Evolutionary conservation across 2,888 invertebrate genomes (phyloP), one percentile per base, ranked within the genome.

Genomic region (Leucoma salicis): DNA sequence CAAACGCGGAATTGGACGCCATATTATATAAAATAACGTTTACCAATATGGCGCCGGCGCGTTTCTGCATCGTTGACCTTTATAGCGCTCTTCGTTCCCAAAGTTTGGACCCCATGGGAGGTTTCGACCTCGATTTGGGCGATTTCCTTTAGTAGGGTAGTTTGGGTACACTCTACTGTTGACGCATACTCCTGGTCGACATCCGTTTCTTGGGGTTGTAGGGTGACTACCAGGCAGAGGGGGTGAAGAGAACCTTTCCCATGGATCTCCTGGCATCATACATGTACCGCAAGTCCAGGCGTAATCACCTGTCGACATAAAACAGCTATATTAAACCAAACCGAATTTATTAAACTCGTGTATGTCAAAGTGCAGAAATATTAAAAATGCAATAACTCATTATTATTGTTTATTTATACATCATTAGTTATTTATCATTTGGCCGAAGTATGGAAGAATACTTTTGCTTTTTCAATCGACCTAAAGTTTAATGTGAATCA

Each of bases 391-490:
- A 27, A 1, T 27, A 2, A 6, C 38, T 71, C 69, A 57, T 76
- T 68, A 74, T 73, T 79, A 74, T 70, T 82, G 76, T 84, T 87
- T 84, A 85, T 85, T 83, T 84, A 73, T 78, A 82, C 78, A 78
- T 74, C 67, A 74, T 79, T 85, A 82, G n/a, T 57, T 53, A 21
- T 21, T n/a, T 61, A 69, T 78, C 62, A 64, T 82, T 87, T 87
- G 85, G 86, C 86, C 83, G 74, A 74, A 80, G 76, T 74, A 71
- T 82, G 85, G 88, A 87, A 88, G 87, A 85, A 80, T 80, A 79
- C 70, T 71, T 76, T 59, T 56, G 60, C 59, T 56, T 21, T 43
- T 75, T 77, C 78, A 63, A 70, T 74, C 63, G 62, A 63, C 63
- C 63, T 68, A 62, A 63, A 21, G 51, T 52, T 60, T 58, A 36